Percentiles rank a stretch among this genome's conserved stretches.
These are phyloP conservation scores for Podarcis muralis DNA, from an alignment of 2,113 vertebrate species.

Conservation along the genomic window DNA sequence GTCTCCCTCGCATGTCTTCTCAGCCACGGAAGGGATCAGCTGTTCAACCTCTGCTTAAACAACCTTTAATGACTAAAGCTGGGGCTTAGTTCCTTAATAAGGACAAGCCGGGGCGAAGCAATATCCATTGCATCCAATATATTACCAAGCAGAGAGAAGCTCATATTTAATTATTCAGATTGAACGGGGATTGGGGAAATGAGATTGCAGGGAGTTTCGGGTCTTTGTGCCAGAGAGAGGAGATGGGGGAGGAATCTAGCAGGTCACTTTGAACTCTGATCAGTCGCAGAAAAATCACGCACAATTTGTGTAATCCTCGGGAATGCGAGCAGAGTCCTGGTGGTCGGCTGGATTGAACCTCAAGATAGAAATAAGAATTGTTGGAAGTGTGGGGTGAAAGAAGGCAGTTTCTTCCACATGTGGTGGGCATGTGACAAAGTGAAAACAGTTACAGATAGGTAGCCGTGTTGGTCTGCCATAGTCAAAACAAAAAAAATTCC, in stretches of 20 bases:
- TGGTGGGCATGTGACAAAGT: no score
- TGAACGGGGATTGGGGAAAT: background rate
- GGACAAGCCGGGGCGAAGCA: background rate
- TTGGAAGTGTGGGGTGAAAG: no score
- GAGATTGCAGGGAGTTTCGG: background rate
- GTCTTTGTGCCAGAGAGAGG: background rate
- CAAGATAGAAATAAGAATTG: no score
- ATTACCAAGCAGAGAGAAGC: background rate
- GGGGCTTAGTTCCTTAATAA: conserved; percentile 7
- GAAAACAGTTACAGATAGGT: no score
- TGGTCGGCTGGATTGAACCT: no score
- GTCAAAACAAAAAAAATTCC: no score
- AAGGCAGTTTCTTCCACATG: no score
- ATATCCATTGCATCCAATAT: background rate
- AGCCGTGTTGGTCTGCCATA: no score
- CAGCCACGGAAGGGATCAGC: conserved; percentile 8
- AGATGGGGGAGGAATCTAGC: no score
- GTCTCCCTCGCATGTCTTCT: conserved; percentile 31
- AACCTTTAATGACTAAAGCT: background rate
- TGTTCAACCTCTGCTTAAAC: background rate
- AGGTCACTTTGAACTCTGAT: background rate
- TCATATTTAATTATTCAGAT: conserved; percentile 1
- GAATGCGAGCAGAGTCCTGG: no score
- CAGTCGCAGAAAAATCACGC: no score
- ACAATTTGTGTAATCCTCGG: background rate